These are phyloP conservation scores for Rallus limicola DNA, from an alignment of 2,113 vertebrate species.

Conservation along the genomic window DNA sequence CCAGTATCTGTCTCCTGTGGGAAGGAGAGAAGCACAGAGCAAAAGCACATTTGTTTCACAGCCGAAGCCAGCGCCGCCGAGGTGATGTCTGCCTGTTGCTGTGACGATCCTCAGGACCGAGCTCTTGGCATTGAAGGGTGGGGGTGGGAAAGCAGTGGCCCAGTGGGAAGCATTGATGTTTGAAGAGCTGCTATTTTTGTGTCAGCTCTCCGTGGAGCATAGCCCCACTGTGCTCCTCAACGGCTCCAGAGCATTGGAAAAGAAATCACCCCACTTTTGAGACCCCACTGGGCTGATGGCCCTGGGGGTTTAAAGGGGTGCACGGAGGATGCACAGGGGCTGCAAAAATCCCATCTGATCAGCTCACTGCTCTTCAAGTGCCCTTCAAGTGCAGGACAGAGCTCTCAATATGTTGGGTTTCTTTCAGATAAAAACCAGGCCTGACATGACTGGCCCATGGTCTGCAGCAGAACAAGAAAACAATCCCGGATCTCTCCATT, in stretches of 20 bases:
- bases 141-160: background rate
- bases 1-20: conserved; percentile 93
- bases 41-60: background rate
- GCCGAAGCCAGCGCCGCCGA: fast-evolving
- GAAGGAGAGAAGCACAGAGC: conserved; percentile 19
- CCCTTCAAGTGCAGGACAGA: background rate
- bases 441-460: fast-evolving
- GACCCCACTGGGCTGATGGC: background rate
- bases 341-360: background rate
- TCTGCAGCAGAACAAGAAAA: background rate
- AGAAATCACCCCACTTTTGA: background rate
- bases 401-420: fast-evolving
- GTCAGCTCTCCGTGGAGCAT: background rate
- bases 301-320: background rate
- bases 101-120: background rate
- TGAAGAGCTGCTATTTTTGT: background rate
- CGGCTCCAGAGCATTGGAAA: background rate
- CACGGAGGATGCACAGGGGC: background rate
- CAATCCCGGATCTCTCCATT: background rate
- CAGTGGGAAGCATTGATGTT: background rate
- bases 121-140: background rate
- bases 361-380: background rate
- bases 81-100: background rate
- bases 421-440: background rate
- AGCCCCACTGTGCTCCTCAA: too few species aligned